Evolutionary conservation across 2,797 vertebrate species (phyloP), one percentile per base, ranked within the genome.

Genomic region (Microhierax caerulescens): DNA sequence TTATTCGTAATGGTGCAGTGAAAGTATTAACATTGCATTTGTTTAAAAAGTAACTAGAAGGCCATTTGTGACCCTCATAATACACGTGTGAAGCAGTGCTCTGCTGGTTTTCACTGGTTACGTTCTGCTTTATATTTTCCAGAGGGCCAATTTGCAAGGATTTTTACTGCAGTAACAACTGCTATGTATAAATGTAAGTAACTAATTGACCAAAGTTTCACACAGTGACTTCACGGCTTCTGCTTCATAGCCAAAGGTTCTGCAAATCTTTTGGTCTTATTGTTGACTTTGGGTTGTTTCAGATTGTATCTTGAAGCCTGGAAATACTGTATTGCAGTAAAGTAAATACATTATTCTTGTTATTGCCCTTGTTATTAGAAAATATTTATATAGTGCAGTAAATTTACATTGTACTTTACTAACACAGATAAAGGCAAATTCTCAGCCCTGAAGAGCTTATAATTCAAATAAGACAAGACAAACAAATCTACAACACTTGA

Each of bases 31-130:
- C 95, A 98, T 97, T 98, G 93, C 98, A 98, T 98, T 98, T 98
- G 98, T 98, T 99, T 98, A 98, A 99, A 98, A 95, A 98, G 97
- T 99, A 99, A 99, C 98, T 98, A 98, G 98, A 92, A 94, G 92
- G 95, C 98, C 97, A 97, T 98, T 97, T 98, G 70, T 98, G 98
- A 98, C 98, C 98, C 97, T 97, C 68, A 90, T 76, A 93, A 96
- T 93, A 98, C 96, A 98, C 97, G 98, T 93, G 96, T 98, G 97
- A 96, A 98, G 84, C 88, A 94, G 94, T 97, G 65, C 94, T 93
- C 78, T 93, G 32, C 98, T 95, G 95, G 98, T 97, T 98, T 97
- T 96, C 81, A 67, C 98, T 96, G 96, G 98, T 97, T 96, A 39
- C 28, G 28, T 88, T 97, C 94, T 90, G 96, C 93, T 95, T 94